A percentile compares a stretch with the other conserved stretches of the same genome.
phyloP scores from a whole-genome alignment of 1,140 invertebrate species.

The Cydia amplana region DNA sequence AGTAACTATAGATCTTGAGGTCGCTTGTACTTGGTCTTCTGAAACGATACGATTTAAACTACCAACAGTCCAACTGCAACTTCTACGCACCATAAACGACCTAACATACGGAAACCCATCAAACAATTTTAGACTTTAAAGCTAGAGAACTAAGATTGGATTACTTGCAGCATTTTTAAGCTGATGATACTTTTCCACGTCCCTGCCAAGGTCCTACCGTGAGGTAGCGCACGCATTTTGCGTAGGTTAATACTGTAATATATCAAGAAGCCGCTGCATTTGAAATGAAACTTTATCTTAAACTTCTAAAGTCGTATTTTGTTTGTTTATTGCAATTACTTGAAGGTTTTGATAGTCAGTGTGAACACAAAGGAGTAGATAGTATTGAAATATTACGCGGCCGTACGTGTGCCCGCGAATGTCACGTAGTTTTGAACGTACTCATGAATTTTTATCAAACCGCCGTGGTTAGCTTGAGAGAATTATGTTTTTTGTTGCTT shows the following conservation, averaged over 20 bases:
- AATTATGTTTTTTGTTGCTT: background rate
- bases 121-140: constrained; percentile 33
- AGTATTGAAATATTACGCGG: constrained; percentile 56
- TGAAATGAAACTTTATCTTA: background rate
- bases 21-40: background rate
- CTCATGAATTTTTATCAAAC: constrained; percentile 52
- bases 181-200: constrained; percentile 51
- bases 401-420: constrained; percentile 55
- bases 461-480: background rate
- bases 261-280: constrained; percentile 14
- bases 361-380: constrained; percentile 53
- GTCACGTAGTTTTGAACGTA: constrained; percentile 61
- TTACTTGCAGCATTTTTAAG: constrained; percentile 25
- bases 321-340: background rate
- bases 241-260: constrained; percentile 41
- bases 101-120: background rate
- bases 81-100: constrained; percentile 33
- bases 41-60: background rate
- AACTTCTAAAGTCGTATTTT: background rate
- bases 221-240: constrained; percentile 55
- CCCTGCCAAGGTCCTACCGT: constrained; percentile 55
- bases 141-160: background rate
- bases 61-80: background rate
- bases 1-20: background rate
- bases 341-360: constrained; percentile 40